Percentiles rank a stretch among this genome's conserved stretches.
These are phyloP conservation scores for cattle (Bos taurus) DNA, from an alignment of 2,113 vertebrate species.

Conservation along the genomic window ARS-UCD2.0 NC_037340.1:75883501-75884000, in stretches of 20 bases:
- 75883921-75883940: not conserved
- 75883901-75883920: not conserved
- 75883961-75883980: not conserved
- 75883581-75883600: not conserved
- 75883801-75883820: not conserved
- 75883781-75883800: not conserved
- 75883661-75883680: not conserved
- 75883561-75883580: not conserved
- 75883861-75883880: not conserved
- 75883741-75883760: accelerated
- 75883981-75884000: not conserved
- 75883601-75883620: not conserved
- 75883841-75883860: not conserved
- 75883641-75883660: accelerated
- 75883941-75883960: not conserved
- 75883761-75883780: not conserved
- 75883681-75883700: not conserved
- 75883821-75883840: not conserved
- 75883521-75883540: not conserved
- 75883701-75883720: accelerated
- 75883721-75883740: not conserved
- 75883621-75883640: not conserved
- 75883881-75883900: not conserved
- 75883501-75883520: not conserved
- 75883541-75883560: not conserved